A percentile compares a stretch with the other conserved stretches of the same genome.
These are phyloP conservation scores for Apostichopus leukothele DNA, from an alignment of 53 echinoderm and acorn worm genomes.

Conservation along the genomic window DNA sequence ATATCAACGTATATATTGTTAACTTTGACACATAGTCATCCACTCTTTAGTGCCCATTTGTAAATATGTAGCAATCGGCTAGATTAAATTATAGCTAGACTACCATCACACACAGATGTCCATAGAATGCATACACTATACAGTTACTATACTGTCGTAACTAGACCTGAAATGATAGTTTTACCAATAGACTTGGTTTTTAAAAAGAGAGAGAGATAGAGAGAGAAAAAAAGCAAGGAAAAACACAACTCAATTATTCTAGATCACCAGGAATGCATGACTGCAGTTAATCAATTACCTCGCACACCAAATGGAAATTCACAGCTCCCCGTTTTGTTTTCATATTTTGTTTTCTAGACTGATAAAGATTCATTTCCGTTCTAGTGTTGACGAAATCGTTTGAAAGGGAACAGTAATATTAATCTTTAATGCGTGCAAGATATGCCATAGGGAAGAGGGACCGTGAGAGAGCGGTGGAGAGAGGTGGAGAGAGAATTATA, in stretches of 20 bases:
- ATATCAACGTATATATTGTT: too few relatives aligned
- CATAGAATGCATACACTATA: background rate
- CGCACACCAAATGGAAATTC: slow-evolving; percentile 1
- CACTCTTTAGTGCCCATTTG: too few relatives aligned
- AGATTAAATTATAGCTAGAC: too few relatives aligned
- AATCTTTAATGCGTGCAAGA: background rate
- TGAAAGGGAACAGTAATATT: background rate
- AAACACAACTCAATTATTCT: background rate
- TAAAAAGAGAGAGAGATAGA: too few relatives aligned
- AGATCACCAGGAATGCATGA: background rate
- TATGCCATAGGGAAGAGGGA: background rate
- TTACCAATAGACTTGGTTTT: background rate
- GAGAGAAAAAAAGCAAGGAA: background rate
- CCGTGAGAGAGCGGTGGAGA: background rate
- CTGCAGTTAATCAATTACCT: slow-evolving; percentile 9
- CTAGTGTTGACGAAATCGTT: background rate
- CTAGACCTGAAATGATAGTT: slow-evolving; percentile 14
- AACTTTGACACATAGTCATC: too few relatives aligned
- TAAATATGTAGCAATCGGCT: too few relatives aligned
- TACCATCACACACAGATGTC: too few relatives aligned
- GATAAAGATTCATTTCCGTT: slow-evolving; percentile 6
- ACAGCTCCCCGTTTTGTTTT: background rate
- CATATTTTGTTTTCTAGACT: background rate
- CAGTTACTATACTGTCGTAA: background rate
- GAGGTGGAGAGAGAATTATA: too few relatives aligned